These are phyloP conservation scores for Piaya cayana DNA, from an alignment of 2,113 vertebrate genomes.

Conservation along the genomic window DNA sequence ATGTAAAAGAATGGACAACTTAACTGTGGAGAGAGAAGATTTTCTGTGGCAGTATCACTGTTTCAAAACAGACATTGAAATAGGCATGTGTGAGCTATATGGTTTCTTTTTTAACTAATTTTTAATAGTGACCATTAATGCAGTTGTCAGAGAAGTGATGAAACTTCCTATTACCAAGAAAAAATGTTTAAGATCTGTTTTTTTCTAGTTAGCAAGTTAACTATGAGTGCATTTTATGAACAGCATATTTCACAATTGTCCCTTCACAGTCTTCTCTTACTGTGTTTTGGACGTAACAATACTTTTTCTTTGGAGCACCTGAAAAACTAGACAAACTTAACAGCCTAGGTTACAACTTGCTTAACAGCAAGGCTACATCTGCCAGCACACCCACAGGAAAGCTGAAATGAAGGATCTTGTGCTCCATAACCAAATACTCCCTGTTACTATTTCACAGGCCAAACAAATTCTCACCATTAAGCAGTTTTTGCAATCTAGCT, in stretches of 20 bases:
- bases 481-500: background rate
- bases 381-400: background rate
- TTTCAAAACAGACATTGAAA: background rate
- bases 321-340: too few species aligned
- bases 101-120: background rate
- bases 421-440: background rate
- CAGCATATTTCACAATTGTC: background rate
- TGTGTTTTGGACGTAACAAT: background rate
- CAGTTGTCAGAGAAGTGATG: background rate
- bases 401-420: background rate
- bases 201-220: background rate
- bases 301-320: background rate
- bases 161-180: background rate
- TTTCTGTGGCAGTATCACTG: background rate
- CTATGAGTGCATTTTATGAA: background rate
- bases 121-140: background rate
- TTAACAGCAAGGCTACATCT: too few species aligned
- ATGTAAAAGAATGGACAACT: background rate
- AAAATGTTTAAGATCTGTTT: background rate
- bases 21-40: background rate
- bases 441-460: fast-evolving
- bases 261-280: background rate
- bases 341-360: background rate
- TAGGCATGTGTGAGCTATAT: background rate
- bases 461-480: background rate